Conservation (phyloP, 2,113 vertebrate genomes). For the Arizona elegans region DNA sequence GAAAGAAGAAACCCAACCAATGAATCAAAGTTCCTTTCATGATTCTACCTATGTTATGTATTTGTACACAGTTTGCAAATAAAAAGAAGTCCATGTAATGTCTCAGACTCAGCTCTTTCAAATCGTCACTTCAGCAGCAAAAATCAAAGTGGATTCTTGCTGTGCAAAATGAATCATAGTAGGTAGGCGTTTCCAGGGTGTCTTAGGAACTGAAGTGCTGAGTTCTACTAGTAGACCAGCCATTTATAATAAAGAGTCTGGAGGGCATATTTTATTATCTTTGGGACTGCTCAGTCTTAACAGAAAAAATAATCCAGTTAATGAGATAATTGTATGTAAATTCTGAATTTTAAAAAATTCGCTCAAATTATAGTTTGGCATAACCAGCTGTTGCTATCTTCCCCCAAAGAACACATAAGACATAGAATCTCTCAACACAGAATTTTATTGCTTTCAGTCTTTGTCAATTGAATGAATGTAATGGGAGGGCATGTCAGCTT, state of each 20-base stretch:
- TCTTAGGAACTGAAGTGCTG: neutral
- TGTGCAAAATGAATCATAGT: conserved; percentile 23
- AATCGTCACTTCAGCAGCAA: neutral
- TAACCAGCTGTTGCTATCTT: conserved; percentile 5
- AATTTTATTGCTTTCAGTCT: neutral
- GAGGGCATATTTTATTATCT: conserved; percentile 45
- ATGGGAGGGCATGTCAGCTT: neutral
- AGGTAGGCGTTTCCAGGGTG: conserved; percentile 16
- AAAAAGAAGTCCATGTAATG: neutral
- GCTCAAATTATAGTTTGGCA: conserved; percentile 14
- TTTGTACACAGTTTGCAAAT: neutral
- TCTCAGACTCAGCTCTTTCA: neutral
- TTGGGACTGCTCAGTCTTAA: conserved; percentile 16
- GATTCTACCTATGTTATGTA: neutral
- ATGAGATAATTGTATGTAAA: conserved; percentile 23
- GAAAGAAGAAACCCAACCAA: neutral
- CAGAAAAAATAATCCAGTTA: neutral
- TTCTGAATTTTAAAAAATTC: neutral
- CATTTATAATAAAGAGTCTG: conserved; percentile 33
- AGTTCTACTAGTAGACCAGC: neutral
- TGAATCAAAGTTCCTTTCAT: neutral
- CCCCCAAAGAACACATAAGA: neutral
- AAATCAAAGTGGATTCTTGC: conserved; percentile 30
- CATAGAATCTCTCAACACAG: neutral
- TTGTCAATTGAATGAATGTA: neutral